Percentiles rank a stretch among this genome's conserved stretches.
phyloP scores from a whole-genome alignment of 2,797 vertebrate genomes.

The Danio choprae region DNA sequence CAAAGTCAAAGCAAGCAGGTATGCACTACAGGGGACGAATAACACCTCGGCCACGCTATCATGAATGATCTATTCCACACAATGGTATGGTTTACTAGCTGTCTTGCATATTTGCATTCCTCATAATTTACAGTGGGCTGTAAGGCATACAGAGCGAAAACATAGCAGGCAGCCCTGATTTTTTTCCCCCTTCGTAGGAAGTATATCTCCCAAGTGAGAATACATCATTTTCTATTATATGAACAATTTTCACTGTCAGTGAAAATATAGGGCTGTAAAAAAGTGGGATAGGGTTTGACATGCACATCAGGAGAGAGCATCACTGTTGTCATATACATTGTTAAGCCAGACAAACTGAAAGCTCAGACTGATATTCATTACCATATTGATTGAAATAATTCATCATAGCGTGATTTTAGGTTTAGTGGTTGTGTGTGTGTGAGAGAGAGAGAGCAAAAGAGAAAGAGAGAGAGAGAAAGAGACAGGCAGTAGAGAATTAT shows the following conservation, averaged over 20 bases:
- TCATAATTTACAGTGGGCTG: slow-evolving; percentile 87
- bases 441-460: slow-evolving; percentile 89
- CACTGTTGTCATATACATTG: slow-evolving; percentile 82
- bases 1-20: slow-evolving; percentile 91
- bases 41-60: slow-evolving; percentile 85
- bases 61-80: slow-evolving; percentile 89
- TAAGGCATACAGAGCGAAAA: slow-evolving; percentile 47
- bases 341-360: slow-evolving; percentile 82
- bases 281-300: slow-evolving; percentile 64
- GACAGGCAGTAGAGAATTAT: slow-evolving; percentile 93
- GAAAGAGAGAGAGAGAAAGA: slow-evolving; percentile 88
- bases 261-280: slow-evolving; percentile 76
- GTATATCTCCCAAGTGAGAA: slow-evolving; percentile 85
- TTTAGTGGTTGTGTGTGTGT: slow-evolving; percentile 89
- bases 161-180: slow-evolving; percentile 73
- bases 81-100: slow-evolving; percentile 88
- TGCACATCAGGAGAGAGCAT: slow-evolving; percentile 72
- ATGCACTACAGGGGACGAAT: slow-evolving; percentile 84
- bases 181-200: slow-evolving; percentile 81
- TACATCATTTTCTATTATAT: slow-evolving; percentile 88
- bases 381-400: slow-evolving; percentile 99
- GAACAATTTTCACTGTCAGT: slow-evolving; percentile 85
- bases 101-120: slow-evolving; percentile 86
- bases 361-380: slow-evolving; percentile 93
- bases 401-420: slow-evolving; percentile 94